These are phyloP conservation scores for Theropithecus gelada DNA, from an alignment of 2,113 vertebrate species.

Conservation along the genomic window DNA sequence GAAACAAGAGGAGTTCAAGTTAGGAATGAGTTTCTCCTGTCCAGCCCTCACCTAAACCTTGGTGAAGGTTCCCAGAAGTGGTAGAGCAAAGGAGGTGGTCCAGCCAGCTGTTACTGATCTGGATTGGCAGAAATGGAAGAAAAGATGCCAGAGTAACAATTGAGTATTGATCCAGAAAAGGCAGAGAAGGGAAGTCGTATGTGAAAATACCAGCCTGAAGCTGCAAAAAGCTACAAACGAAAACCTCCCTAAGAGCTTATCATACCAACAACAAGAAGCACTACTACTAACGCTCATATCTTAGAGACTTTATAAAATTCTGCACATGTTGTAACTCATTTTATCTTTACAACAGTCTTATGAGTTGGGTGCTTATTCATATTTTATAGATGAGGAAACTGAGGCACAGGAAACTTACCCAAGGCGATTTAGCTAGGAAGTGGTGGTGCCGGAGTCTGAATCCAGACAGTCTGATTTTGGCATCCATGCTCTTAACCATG, in stretches of 20 bases:
- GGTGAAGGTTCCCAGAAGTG: background rate
- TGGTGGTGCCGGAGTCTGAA: background rate
- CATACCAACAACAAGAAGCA: background rate
- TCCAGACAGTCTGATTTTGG: background rate
- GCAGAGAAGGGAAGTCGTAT: background rate
- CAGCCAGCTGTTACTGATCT: background rate
- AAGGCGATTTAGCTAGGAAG: background rate
- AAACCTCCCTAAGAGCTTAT: background rate
- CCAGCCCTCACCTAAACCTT: background rate
- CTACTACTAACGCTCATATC: background rate
- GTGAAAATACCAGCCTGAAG: background rate
- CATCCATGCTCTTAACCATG: background rate
- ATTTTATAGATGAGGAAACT: conserved; percentile 34
- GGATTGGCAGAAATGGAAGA: background rate
- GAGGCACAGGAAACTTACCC: background rate
- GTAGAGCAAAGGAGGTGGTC: background rate
- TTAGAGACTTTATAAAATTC: background rate
- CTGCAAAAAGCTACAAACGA: background rate
- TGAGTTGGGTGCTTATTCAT: background rate
- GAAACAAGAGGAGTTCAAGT: background rate
- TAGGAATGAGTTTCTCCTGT: background rate
- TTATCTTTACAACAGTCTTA: background rate
- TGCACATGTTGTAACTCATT: background rate
- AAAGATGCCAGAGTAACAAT: background rate
- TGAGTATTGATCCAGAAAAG: background rate